Base-by-base conservation (phyloP, 2,888 invertebrate species). In the Parnassius glacialis region DNA sequence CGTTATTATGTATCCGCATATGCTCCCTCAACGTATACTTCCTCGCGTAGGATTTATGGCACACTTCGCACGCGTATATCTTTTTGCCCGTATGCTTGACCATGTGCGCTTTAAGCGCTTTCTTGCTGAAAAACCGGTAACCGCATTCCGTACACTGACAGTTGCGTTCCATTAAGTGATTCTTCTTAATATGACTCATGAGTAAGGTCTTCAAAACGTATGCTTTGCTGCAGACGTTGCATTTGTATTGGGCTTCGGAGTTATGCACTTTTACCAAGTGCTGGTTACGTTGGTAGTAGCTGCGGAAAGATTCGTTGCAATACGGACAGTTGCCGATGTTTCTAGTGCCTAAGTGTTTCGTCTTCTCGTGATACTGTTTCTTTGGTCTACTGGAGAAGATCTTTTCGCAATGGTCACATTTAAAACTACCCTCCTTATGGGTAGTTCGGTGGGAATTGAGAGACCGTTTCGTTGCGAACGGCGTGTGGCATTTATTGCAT, bases 51-150 rank as follows among this genome's bases (percentile, higher is more conserved):
- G 91, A 79, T 69, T 92, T 92, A 55, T 84, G 81, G 53, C 93
- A 93, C 0, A 92, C 68, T 0, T 82, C 84, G 57, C 93, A 93
- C 34, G 85, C 80, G 41, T 89, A 86, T 0, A 85, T 79, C 44
- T 84, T 83, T 42, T 90, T 90, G 0, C 92, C 92, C 0, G 81
- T 82, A 70, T 93, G 93, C 45, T 89, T 89, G 0, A 92, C 72
- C 90, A 92, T 92, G 52, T 92, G 92, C 0, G 87, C 90, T 59
- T 91, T 92, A 0, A 93, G 75, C 1, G 90, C 90, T 65, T 92
- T 92, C n/a, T 90, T 90, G 60, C 90, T 92, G 67, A 92, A 92
- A 60, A 93, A 93, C 55, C 86, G 76, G 52, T 83, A 88, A 0
- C 90, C 92, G 59, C 93, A 93, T 34, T 92, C 87, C 0, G 85